Conservation (phyloP, 2,797 vertebrate species). For the Pangasius sanitwongsei region DNA sequence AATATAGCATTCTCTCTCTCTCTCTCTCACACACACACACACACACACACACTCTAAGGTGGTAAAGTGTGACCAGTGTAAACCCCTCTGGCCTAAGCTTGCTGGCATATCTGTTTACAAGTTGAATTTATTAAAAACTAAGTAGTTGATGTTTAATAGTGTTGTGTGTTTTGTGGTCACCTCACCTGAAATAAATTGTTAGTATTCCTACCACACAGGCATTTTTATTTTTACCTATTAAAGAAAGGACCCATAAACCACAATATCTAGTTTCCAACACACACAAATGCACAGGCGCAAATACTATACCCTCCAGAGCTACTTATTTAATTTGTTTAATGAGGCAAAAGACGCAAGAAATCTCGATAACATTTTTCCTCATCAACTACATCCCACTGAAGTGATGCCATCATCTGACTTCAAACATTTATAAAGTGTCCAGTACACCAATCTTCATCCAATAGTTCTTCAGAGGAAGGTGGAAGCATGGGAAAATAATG, state of each 20-base stretch:
- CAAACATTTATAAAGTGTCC: not conserved
- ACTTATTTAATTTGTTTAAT: not conserved
- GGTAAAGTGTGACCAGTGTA: constrained; percentile 33
- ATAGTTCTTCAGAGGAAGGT: constrained; percentile 24
- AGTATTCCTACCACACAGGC: constrained; percentile 54
- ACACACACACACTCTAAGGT: not conserved
- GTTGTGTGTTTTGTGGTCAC: constrained; percentile 46
- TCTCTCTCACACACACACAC: not conserved
- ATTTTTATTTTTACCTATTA: constrained; percentile 59
- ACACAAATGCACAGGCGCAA: not conserved
- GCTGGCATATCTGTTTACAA: constrained; percentile 52
- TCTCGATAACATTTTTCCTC: not conserved
- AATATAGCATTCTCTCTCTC: not conserved
- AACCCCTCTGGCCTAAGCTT: constrained; percentile 13
- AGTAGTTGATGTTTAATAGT: constrained; percentile 48
- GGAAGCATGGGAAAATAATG: constrained; percentile 50
- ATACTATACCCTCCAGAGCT: not conserved
- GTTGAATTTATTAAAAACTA: constrained; percentile 44
- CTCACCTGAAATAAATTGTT: constrained; percentile 56
- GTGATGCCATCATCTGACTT: not conserved
- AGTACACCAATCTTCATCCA: not conserved
- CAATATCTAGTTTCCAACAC: not conserved
- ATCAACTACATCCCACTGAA: not conserved
- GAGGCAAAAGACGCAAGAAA: constrained; percentile 4
- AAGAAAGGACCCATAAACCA: constrained; percentile 53